Percentiles rank a stretch among this genome's conserved stretches.
Conservation (phyloP, 2,888 invertebrate genomes). For the Cheilosia vernalis region DNA sequence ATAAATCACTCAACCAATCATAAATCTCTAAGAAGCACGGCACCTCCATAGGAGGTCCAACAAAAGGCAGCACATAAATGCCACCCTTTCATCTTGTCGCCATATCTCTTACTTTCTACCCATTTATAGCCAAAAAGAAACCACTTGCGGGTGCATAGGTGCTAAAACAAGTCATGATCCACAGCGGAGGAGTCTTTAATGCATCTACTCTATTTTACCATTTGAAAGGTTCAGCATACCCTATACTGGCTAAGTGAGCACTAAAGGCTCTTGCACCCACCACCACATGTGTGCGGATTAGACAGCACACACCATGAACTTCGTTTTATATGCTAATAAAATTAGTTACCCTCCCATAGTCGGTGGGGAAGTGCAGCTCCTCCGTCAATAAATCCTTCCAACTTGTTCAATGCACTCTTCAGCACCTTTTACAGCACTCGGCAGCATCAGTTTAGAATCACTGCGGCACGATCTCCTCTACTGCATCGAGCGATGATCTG, state of each 20-base stretch:
- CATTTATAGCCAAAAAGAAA: conserved; percentile 20
- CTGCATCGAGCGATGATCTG: neutral
- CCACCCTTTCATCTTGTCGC: conserved; percentile 42
- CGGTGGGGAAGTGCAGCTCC: conserved; percentile 30
- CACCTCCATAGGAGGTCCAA: conserved; percentile 49
- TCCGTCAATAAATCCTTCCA: conserved; percentile 69
- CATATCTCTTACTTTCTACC: conserved; percentile 11
- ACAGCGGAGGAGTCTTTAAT: neutral
- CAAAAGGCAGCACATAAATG: conserved; percentile 27
- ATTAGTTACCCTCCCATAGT: conserved; percentile 58
- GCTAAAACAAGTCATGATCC: conserved; percentile 43
- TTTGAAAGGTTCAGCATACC: conserved; percentile 57
- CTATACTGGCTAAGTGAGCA: conserved; percentile 61
- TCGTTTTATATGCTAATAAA: conserved; percentile 71
- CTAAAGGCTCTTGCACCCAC: conserved; percentile 58
- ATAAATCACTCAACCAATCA: conserved; percentile 30
- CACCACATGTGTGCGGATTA: conserved; percentile 27
- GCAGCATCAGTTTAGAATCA: conserved; percentile 67
- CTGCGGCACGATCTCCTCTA: conserved; percentile 63
- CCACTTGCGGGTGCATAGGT: conserved; percentile 43
- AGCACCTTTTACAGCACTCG: conserved; percentile 73
- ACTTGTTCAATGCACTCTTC: conserved; percentile 71
- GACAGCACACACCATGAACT: conserved; percentile 38
- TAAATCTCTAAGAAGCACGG: conserved; percentile 49
- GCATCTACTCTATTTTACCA: conserved; percentile 49